Conservation (phyloP, 2,888 invertebrate genomes). For the Scaptomyza tumidula region DNA sequence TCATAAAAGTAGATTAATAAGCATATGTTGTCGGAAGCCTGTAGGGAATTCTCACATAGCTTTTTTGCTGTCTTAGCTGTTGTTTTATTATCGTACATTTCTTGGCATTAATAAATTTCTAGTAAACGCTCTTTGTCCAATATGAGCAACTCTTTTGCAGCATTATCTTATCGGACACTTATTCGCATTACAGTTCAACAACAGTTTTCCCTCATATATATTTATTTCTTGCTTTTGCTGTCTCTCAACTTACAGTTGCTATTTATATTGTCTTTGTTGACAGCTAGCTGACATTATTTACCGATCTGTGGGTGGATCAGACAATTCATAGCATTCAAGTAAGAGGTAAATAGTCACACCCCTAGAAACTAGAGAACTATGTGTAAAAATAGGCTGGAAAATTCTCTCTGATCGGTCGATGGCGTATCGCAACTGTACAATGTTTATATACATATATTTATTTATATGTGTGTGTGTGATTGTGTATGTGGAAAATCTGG, state of each 20-base stretch:
- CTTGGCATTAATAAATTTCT: conserved; percentile 41
- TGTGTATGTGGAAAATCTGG: conserved; percentile 5
- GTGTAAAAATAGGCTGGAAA: conserved; percentile 3
- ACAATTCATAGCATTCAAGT: conserved; percentile 28
- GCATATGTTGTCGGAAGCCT: no score
- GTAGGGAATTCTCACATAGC: not conserved
- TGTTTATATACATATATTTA: not conserved
- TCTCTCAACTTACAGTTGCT: not conserved
- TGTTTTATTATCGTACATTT: conserved; percentile 21
- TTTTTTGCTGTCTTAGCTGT: not conserved
- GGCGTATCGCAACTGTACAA: conserved; percentile 21
- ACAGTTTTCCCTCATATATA: not conserved
- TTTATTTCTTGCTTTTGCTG: not conserved
- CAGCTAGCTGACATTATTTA: conserved; percentile 17
- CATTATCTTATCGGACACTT: conserved; percentile 58
- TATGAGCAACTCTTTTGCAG: conserved; percentile 38
- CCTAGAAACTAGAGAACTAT: not conserved
- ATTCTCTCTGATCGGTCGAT: conserved; percentile 26
- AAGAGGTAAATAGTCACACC: conserved; percentile 19
- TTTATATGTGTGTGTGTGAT: not conserved
- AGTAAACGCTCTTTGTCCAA: conserved; percentile 49
- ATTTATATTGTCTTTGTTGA: conserved; percentile 2
- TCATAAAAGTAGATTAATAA: not conserved
- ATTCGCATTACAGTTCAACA: conserved; percentile 1
- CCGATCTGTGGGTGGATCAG: not conserved